phyloP scores from a whole-genome alignment of 2,888 invertebrate genomes.

The Drosophila borborema region DNA sequence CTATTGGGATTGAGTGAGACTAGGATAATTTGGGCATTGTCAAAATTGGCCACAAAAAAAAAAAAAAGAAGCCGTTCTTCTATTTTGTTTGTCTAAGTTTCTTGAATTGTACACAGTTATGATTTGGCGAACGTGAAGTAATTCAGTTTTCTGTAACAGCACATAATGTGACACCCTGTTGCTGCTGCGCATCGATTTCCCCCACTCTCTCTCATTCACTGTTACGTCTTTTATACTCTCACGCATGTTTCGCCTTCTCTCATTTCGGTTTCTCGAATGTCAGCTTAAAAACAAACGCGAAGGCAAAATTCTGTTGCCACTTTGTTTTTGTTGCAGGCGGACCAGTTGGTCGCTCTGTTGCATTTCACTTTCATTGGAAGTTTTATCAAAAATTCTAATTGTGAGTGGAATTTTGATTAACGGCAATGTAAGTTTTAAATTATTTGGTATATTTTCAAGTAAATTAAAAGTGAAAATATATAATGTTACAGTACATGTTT shows the following conservation, averaged over 20 bases:
- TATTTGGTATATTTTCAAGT: background rate
- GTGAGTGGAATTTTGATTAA: slow-evolving; percentile 17
- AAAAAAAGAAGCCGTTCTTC: background rate
- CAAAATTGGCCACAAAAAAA: background rate
- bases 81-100: background rate
- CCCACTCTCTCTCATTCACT: slow-evolving; percentile 5
- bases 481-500: background rate
- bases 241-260: slow-evolving; percentile 13
- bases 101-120: background rate
- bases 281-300: slow-evolving; percentile 49
- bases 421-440: slow-evolving; percentile 1
- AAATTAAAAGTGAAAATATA: background rate
- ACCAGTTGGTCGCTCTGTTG: slow-evolving; percentile 25
- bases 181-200: slow-evolving; percentile 54
- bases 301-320: slow-evolving; percentile 26
- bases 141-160: slow-evolving; percentile 6
- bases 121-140: background rate
- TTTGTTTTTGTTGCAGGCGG: slow-evolving; percentile 26
- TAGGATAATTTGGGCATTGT: slow-evolving; percentile 10
- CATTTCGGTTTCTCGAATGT: slow-evolving; percentile 24
- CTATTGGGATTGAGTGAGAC: background rate
- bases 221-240: slow-evolving; percentile 5
- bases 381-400: slow-evolving; percentile 21
- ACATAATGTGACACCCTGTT: slow-evolving; percentile 51
- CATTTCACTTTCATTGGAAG: slow-evolving; percentile 49